These are phyloP conservation scores for Cheilosia vulpina DNA, from an alignment of 2,888 invertebrate genomes.

Conservation along the genomic window DNA sequence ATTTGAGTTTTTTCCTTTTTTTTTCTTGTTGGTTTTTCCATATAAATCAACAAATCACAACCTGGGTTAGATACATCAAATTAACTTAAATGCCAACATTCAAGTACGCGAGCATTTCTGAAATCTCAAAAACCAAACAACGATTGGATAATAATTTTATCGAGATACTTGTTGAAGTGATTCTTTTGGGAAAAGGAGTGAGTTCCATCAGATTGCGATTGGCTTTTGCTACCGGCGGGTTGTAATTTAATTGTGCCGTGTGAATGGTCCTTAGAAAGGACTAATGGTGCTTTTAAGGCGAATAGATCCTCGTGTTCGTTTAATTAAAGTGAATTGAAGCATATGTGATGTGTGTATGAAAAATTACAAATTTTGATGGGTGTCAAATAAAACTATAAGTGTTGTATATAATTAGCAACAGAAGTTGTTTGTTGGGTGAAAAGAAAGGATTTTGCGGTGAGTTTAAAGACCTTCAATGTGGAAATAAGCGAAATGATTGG, in stretches of 20 bases:
- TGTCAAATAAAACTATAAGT: too few species aligned
- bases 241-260: background rate
- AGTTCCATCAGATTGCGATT: slow-evolving; percentile 13
- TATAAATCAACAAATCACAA: slow-evolving; percentile 46
- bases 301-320: background rate
- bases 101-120: slow-evolving; percentile 3
- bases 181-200: background rate
- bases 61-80: slow-evolving; percentile 36
- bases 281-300: too few species aligned
- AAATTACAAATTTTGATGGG: too few species aligned
- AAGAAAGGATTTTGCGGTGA: too few species aligned
- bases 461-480: too few species aligned
- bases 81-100: slow-evolving; percentile 41
- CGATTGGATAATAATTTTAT: background rate
- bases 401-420: too few species aligned
- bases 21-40: background rate
- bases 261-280: background rate
- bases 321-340: background rate
- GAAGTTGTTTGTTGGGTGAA: too few species aligned
- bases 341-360: too few species aligned
- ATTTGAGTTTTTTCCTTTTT: background rate
- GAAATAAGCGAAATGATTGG: too few species aligned
- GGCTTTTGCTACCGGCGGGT: slow-evolving; percentile 16
- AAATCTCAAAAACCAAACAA: background rate
- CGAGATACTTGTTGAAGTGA: background rate